Evolutionary conservation across 2,888 invertebrate species (phyloP), one percentile per base, ranked within the genome.

Genomic region (Catocala fraxini): DNA sequence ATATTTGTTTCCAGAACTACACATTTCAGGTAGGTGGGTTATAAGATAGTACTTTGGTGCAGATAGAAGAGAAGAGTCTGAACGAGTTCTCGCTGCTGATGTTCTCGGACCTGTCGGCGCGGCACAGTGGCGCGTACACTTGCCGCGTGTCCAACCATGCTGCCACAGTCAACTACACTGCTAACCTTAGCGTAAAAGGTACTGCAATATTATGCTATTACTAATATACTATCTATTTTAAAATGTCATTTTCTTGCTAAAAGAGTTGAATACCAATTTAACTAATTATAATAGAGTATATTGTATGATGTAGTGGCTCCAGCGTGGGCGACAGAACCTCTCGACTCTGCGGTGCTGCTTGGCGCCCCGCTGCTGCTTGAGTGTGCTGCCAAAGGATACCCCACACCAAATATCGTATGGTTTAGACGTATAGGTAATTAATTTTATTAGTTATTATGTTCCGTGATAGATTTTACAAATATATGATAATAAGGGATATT

Each of bases 311-410:
- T 83, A 97, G 97, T 97, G 81, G 96, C 97, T 49, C 97, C 97
- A 51, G 95, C 96, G 63, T 97, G 97, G 96, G 89, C 95, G 54
- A 89, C 95, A 65, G 97, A 97, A 85, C 97, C 97, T 1, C 92
- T 95, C 79, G 96, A 97, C 87, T 93, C 95, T 54, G 96, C 96
- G 60, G 96, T 96, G 65, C 95, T 97, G 76, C 93, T 96, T 33
- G 97, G 97, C 57, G 96, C 96, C 72, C 95, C 96, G 60, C 94
- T 97, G 66, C 93, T 95, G 59, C 92, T 97, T 72, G 95, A 96
- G 79, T 98, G 97, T 84, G 95, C 95, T 63, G 97, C 97, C 3
- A 95, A 95, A 68, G 97, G 97, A 45, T 96, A 96, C 88, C 98
- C 97, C 11, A 88, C 94, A 67, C 97, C 97, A 10, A 84, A 90